Base-by-base conservation (phyloP, 2,888 invertebrate genomes). In the Meteorus cinctellus region DNA sequence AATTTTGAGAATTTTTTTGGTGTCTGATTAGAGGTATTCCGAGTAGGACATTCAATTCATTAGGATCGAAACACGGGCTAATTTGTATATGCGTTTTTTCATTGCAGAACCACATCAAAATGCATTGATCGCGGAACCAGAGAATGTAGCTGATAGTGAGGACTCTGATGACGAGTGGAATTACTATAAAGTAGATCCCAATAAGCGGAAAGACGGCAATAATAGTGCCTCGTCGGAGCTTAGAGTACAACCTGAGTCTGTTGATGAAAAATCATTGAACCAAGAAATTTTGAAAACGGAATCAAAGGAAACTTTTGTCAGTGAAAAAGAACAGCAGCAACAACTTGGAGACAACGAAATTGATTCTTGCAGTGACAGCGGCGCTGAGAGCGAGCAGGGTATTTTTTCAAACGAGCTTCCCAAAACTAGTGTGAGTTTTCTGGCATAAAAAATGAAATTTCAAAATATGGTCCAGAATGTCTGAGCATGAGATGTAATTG, bases 131-230 rank as follows among this genome's bases (percentile, higher is more conserved):
- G 82, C 84, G 66, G 90, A 89, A 89, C 91, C 92, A 90, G 94
- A 94, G 91, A 94, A 94, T 93, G 93, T 93, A 93, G 94, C 92
- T 87, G 94, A 94, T 90, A 94, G 94, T 85, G 94, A 94, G 83
- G 95, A 95, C 82, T 94, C 95, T 82, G 96, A 96, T 90, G 96
- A 96, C 93, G 96, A 96, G 94, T 96, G 95, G 96, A 95, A 96
- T 90, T 96, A 95, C 89, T 94, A 93, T 89, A 93, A 93, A 87
- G 93, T 93, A 83, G 94, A 93, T 85, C 91, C 91, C 76, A 92
- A 93, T 83, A 92, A 93, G 88, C 93, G 92, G 86, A 92, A 92
- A 84, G 72, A 62, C 41, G 29, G 10, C n/a, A 31, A 74, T 24
- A 59, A 60, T 34, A 48, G 41, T 34, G 78, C 29, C 60, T 59